These are phyloP conservation scores for Donacobius atricapilla DNA, from an alignment of 2,113 vertebrate genomes.

Conservation along the genomic window DNA sequence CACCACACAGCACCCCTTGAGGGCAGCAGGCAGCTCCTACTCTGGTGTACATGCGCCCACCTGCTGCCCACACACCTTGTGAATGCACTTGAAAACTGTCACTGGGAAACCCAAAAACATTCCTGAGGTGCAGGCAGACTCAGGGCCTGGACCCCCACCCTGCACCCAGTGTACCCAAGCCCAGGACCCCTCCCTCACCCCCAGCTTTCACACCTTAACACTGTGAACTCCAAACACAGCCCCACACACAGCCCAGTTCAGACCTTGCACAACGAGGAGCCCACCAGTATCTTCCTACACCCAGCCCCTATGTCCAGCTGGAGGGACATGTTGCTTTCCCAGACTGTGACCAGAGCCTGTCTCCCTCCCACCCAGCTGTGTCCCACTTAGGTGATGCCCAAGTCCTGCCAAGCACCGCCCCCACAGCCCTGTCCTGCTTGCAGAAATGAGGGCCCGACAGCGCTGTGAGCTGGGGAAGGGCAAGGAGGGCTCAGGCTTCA, in stretches of 20 bases:
- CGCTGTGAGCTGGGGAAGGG: not conserved
- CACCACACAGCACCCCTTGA: accelerated
- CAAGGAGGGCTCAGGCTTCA: not conserved
- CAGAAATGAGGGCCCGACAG: not conserved
- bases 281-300: not conserved
- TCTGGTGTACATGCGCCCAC: accelerated
- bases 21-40: not conserved
- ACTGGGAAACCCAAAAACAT: not conserved
- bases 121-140: not conserved
- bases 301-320: not conserved
- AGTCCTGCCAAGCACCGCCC: accelerated
- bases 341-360: accelerated
- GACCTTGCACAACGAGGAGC: accelerated
- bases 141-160: too few species aligned
- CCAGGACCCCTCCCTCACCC: not conserved
- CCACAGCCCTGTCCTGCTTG: too few species aligned
- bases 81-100: not conserved
- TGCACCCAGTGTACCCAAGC: not conserved
- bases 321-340: not conserved
- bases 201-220: not conserved
- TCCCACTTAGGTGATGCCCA: accelerated
- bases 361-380: not conserved
- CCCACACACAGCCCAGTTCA: accelerated
- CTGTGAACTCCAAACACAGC: not conserved
- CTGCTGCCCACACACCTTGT: accelerated